Evolutionary conservation across 2,888 invertebrate genomes (phyloP), one percentile per base, ranked within the genome.

Genomic region (Myopa testacea): DNA sequence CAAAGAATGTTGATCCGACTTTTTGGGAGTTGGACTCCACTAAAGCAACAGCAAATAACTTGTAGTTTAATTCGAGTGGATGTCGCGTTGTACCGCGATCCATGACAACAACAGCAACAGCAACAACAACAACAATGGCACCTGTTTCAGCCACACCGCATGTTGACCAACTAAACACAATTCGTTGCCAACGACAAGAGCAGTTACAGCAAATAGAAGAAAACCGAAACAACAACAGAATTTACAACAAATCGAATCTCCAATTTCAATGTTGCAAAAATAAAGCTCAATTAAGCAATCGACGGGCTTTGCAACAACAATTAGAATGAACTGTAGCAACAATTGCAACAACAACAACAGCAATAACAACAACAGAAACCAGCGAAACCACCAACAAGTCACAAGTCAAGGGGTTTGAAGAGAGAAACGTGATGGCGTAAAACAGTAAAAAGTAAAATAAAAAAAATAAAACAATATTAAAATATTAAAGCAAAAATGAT

Each of bases 191-290:
- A 67, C 40, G 38, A 65, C 37, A 65, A 37, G 37, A 79, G 62
- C 73, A 83, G 80, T 77, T 81, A 80, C 50, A 80, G 78, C 80
- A 78, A 80, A 78, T 81, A 77, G 75, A 81, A 79, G 77, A 81
- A 80, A 81, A 80, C 14, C 26, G 26, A 40, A 70, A 52, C 50
- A 79, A 76, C 65, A 65, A 73, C 67, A 79, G 63, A 77, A 76
- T 69, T 72, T 37, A 68, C 55, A 69, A 71, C 45, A 63, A 73
- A 79, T 75, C 74, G 77, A 62, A 78, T 45, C 45, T 50, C 34
- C 19, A 52, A 52, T 50, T 50, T 62, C 62, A 62, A 62, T 73
- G 62, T 73, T 73, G 73, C 63, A 62, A 62, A 73, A 73, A 63
- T 62, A 45, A 73, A 73, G 62, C 73, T 73, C 73, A 62, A 63